These are phyloP conservation scores for Actinia tenebrosa DNA, from an alignment of 64 coral and sea anemone species.

Conservation along the genomic window DNA sequence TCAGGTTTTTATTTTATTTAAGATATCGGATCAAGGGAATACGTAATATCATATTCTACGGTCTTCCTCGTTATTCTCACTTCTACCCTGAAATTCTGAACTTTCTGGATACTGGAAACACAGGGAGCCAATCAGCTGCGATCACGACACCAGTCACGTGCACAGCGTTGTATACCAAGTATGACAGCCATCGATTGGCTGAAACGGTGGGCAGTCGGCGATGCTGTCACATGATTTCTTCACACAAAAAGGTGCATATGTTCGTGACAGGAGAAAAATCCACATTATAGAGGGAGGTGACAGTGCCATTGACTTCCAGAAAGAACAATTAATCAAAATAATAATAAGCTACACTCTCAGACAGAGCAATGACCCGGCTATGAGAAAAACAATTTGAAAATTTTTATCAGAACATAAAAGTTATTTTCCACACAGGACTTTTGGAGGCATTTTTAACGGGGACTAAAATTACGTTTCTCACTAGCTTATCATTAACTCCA, in stretches of 20 bases:
- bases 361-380: too few relatives aligned
- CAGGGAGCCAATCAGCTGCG: background rate
- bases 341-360: too few relatives aligned
- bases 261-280: slow-evolving; percentile 44
- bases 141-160: slow-evolving; percentile 48
- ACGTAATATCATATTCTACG: slow-evolving; percentile 92
- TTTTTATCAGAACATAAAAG: too few relatives aligned
- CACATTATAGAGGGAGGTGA: background rate
- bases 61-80: slow-evolving; percentile 74
- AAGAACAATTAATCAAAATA: too few relatives aligned
- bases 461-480: too few relatives aligned
- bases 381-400: too few relatives aligned
- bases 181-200: slow-evolving; percentile 54
- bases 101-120: slow-evolving; percentile 52
- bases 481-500: too few relatives aligned
- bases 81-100: slow-evolving; percentile 95
- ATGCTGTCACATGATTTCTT: slow-evolving; percentile 78
- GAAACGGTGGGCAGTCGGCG: slow-evolving; percentile 68
- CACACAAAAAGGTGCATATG: slow-evolving; percentile 66
- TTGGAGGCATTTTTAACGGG: too few relatives aligned
- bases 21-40: slow-evolving; percentile 92
- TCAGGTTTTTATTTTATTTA: background rate
- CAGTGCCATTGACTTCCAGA: too few relatives aligned
- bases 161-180: slow-evolving; percentile 76
- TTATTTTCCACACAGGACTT: too few relatives aligned